Conservation (phyloP, 2,888 invertebrate genomes). For the Drosophila barbarae region DNA sequence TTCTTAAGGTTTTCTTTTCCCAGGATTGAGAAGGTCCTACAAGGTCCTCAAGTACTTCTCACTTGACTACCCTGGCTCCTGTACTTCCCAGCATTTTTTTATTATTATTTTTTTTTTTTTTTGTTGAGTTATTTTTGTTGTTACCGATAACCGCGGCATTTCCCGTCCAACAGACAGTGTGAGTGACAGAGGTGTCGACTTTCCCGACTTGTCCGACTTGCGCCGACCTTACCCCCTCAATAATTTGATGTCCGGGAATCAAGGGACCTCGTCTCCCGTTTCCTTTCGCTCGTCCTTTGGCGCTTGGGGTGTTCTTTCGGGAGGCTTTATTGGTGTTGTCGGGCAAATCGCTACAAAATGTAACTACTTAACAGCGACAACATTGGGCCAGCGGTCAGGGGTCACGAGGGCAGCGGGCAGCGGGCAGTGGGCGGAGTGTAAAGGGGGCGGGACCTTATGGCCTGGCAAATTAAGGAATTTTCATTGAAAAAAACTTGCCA, state of each 20-base stretch:
- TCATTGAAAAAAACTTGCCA: conserved; percentile 64
- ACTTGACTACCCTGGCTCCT: background rate
- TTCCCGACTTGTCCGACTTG: conserved; percentile 6
- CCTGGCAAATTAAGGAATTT: conserved; percentile 72
- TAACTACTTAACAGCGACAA: conserved; percentile 73
- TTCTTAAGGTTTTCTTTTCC: background rate
- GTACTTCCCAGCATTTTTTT: background rate
- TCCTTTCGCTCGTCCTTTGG: background rate
- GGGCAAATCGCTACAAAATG: conserved; percentile 71
- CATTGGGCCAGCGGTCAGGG: conserved; percentile 38
- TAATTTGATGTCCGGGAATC: conserved; percentile 30
- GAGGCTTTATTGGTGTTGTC: conserved; percentile 48
- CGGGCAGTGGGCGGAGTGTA: background rate
- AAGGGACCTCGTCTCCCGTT: conserved; percentile 1
- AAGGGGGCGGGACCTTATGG: conserved; percentile 21
- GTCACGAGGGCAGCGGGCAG: background rate
- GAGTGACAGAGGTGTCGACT: conserved; percentile 20
- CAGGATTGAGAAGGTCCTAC: background rate
- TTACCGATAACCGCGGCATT: conserved; percentile 12
- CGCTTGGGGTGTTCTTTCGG: background rate
- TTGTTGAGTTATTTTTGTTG: background rate
- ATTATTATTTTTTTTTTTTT: background rate
- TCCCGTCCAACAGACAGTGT: conserved; percentile 1
- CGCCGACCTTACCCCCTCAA: conserved; percentile 17
- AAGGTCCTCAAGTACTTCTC: background rate